A percentile compares a stretch with the other conserved stretches of the same genome.
Conservation (phyloP, 2,888 invertebrate species). For the Tineola bisselliella region DNA sequence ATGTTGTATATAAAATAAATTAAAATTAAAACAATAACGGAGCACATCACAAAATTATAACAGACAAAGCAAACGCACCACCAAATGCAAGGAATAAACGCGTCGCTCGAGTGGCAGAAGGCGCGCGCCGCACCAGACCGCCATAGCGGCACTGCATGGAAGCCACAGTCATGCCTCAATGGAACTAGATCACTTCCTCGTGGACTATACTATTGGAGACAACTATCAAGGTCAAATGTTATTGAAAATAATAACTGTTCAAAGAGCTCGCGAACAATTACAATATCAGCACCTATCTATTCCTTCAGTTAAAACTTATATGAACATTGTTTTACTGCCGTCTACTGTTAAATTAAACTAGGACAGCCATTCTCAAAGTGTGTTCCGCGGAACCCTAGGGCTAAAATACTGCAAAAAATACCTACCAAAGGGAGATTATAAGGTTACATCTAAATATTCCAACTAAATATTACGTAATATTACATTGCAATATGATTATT, state of each 20-base stretch:
- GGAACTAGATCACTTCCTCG: neutral
- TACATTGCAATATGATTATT: too few relatives aligned
- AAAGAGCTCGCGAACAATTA: neutral
- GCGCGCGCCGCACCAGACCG: conserved; percentile 66
- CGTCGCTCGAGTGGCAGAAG: conserved; percentile 55
- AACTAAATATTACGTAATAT: too few relatives aligned
- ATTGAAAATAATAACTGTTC: neutral
- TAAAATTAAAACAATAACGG: neutral
- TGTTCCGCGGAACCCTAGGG: too few relatives aligned
- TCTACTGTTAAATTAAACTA: too few relatives aligned
- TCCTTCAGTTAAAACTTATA: too few relatives aligned
- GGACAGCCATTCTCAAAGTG: too few relatives aligned
- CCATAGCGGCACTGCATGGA: conserved; percentile 54
- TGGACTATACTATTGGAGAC: conserved; percentile 4
- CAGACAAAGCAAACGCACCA: conserved; percentile 22
- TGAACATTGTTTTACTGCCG: too few relatives aligned
- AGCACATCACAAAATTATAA: neutral
- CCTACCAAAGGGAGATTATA: too few relatives aligned
- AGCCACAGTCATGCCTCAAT: neutral
- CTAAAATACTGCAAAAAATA: too few relatives aligned
- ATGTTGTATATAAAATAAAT: too few relatives aligned
- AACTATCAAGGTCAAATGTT: conserved; percentile 4
- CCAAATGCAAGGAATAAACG: conserved; percentile 56
- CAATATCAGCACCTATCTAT: too few relatives aligned
- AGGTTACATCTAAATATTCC: too few relatives aligned